Conservation (phyloP, 2,888 invertebrate species). For the Melipona beecheii region DNA sequence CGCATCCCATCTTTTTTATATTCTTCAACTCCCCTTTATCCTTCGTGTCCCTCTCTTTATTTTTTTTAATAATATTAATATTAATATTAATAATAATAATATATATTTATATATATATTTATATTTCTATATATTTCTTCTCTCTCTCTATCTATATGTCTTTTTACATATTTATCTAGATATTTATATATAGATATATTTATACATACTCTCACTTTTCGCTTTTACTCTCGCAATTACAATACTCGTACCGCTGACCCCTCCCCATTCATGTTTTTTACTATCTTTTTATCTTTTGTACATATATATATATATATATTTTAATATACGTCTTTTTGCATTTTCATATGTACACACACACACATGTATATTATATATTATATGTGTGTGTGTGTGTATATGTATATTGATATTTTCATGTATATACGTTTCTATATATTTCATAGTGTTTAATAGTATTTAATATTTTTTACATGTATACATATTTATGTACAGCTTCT, state of each 20-base stretch:
- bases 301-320: slow-evolving; percentile 65
- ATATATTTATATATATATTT: slow-evolving; percentile 42
- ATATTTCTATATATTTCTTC: slow-evolving; percentile 55
- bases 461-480: slow-evolving; percentile 66
- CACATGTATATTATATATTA: slow-evolving; percentile 55
- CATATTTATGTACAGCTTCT: slow-evolving; percentile 65
- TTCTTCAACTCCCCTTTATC: background rate
- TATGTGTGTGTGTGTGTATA: slow-evolving; percentile 62
- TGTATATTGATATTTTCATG: slow-evolving; percentile 56
- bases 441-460: slow-evolving; percentile 60
- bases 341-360: slow-evolving; percentile 63
- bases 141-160: slow-evolving; percentile 52
- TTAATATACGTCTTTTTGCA: slow-evolving; percentile 66
- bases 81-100: background rate
- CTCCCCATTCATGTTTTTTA: slow-evolving; percentile 56
- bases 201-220: slow-evolving; percentile 62
- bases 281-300: slow-evolving; percentile 54
- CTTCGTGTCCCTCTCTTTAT: slow-evolving; percentile 3
- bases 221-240: slow-evolving; percentile 67
- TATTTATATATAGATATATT: slow-evolving; percentile 64
- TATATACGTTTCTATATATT: slow-evolving; percentile 57
- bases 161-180: slow-evolving; percentile 59
- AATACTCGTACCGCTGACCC: slow-evolving; percentile 65
- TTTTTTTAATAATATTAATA: slow-evolving; percentile 41
- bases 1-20: slow-evolving; percentile 30